A percentile compares a stretch with the other conserved stretches of the same genome.
These are phyloP conservation scores for Pinctada fucata DNA, from an alignment of 2,888 invertebrate species.

Conservation along the genomic window DNA sequence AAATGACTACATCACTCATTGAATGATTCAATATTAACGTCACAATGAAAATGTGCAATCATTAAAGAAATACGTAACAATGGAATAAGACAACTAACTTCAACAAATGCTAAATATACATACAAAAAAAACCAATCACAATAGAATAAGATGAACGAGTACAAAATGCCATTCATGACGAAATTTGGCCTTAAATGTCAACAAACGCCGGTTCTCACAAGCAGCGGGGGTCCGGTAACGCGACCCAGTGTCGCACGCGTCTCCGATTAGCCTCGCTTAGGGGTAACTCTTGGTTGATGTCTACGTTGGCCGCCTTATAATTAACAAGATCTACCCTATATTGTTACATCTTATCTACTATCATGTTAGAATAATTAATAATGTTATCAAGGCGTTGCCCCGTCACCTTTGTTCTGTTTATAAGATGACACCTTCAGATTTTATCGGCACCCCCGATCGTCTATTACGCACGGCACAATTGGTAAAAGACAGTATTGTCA, in stretches of 20 bases:
- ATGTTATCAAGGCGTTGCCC: not conserved
- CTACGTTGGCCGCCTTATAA: not conserved
- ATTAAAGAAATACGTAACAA: too few species aligned
- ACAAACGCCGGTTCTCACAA: not conserved
- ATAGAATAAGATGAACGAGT: too few species aligned
- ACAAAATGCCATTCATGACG: not conserved
- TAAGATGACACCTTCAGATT: not conserved
- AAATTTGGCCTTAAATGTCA: too few species aligned
- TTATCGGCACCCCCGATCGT: not conserved
- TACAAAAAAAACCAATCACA: too few species aligned
- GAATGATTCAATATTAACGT: too few species aligned
- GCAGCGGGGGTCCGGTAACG: not conserved
- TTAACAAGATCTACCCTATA: not conserved
- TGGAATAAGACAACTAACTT: too few species aligned
- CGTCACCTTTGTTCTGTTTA: not conserved
- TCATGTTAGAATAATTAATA: not conserved
- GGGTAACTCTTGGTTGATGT: not conserved
- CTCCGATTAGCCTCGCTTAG: slow-evolving; percentile 2
- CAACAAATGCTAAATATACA: too few species aligned
- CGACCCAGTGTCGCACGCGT: not conserved
- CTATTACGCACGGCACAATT: not conserved
- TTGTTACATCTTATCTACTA: not conserved
- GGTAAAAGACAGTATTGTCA: too few species aligned
- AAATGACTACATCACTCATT: too few species aligned
- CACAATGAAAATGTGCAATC: too few species aligned